These are phyloP conservation scores for Cataglyphis hispanica DNA, from an alignment of 1,140 invertebrate species.

Conservation along the genomic window DNA sequence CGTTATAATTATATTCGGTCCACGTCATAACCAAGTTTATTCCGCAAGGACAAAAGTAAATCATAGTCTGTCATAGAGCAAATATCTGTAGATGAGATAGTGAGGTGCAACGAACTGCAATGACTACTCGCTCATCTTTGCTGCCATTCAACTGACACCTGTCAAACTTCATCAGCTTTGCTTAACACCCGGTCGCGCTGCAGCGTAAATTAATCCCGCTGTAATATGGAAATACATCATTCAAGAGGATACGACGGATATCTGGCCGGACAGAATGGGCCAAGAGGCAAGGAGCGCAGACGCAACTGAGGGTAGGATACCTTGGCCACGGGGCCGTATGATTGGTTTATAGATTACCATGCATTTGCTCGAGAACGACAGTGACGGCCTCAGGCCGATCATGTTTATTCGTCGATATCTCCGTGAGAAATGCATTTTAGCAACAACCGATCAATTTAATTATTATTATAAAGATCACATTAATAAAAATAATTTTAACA, in stretches of 20 bases:
- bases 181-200: slow-evolving; percentile 57
- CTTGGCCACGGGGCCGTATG: slow-evolving; percentile 73
- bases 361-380: slow-evolving; percentile 40
- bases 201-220: slow-evolving; percentile 80
- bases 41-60: not conserved
- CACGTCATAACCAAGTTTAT: slow-evolving; percentile 7
- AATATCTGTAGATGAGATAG: slow-evolving; percentile 24
- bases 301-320: slow-evolving; percentile 43
- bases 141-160: slow-evolving; percentile 65
- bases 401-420: slow-evolving; percentile 52
- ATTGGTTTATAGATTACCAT: slow-evolving; percentile 79
- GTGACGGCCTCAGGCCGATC: slow-evolving; percentile 41
- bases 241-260: slow-evolving; percentile 68
- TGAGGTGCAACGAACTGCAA: slow-evolving; percentile 36
- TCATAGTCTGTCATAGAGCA: not conserved
- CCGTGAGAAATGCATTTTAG: not conserved
- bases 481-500: no score
- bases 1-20: not conserved
- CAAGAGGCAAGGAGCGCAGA: slow-evolving; percentile 63
- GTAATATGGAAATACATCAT: slow-evolving; percentile 84
- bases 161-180: slow-evolving; percentile 79
- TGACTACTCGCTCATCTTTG: slow-evolving; percentile 48
- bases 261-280: slow-evolving; percentile 48
- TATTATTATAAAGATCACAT: slow-evolving; percentile 23
- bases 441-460: not conserved